Evolutionary conservation across 2,797 vertebrate species (phyloP), one percentile per base, ranked within the genome.

Genomic region (Epinephelus awoara): DNA sequence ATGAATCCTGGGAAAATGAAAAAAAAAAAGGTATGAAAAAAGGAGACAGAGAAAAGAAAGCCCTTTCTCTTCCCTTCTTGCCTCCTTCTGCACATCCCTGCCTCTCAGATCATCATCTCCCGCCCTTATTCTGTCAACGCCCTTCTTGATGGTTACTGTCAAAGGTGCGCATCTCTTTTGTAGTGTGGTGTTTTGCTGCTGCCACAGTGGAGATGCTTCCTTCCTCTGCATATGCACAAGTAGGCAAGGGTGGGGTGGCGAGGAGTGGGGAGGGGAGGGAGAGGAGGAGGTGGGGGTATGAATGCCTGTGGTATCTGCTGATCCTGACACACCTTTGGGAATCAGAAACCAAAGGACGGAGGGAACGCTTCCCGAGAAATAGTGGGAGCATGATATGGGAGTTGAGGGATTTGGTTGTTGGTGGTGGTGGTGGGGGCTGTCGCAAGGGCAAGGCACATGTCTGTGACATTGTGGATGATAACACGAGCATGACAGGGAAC

Each of bases 91-190:
- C 89, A 91, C 87, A 93, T 93, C 91, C 84, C 90, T 88, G 91
- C 90, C 90, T 92, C 94, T 96, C 94, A 95, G 95, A 95, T 96
- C 95, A 95, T 95, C 93, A 89, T 94, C 94, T 93, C 90, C 92
- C 94, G 95, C 93, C 95, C 95, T 95, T 95, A 96, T 96, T 96
- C 95, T 96, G 95, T 96, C 95, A 96, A 91, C 94, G 90, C 90
- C 94, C 93, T 93, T 93, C 93, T 95, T 95, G 95, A 95, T 95
- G 93, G 88, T 91, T 89, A 89, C 95, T 95, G 94, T 95, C 94
- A 95, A 94, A 94, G 94, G 94, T 92, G 93, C 82, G 86, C 91
- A 87, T 93, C 94, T 94, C 93, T 92, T 96, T 95, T 95, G 93
- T 95, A 94, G 90, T 92, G 85, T 79, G 84, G 83, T 93, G 91